Percentiles rank a stretch among this genome's conserved stretches.
These are phyloP conservation scores for Mamestra brassicae DNA, from an alignment of 2,888 invertebrate species.

Conservation along the genomic window DNA sequence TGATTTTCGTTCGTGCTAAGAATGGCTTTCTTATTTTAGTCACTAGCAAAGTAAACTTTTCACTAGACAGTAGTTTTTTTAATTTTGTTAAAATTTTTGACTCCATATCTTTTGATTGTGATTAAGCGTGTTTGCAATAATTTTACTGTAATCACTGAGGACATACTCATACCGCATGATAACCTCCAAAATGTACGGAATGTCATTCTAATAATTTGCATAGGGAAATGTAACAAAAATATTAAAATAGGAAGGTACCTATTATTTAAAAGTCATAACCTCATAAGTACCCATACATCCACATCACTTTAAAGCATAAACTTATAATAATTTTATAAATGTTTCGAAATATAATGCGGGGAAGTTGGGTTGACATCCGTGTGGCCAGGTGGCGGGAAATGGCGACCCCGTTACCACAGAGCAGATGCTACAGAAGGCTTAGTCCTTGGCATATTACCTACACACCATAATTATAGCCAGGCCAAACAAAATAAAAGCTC, in stretches of 20 bases:
- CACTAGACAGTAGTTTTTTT: too few relatives aligned
- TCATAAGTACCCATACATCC: conserved; percentile 10
- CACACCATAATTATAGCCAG: neutral
- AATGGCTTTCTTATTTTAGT: neutral
- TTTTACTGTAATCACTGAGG: too few relatives aligned
- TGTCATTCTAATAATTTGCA: neutral
- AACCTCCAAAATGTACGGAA: too few relatives aligned
- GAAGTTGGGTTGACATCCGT: conserved; percentile 77
- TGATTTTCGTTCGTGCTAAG: neutral
- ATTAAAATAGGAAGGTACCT: neutral
- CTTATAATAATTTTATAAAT: conserved; percentile 54
- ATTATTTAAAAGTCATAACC: neutral
- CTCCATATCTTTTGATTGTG: neutral
- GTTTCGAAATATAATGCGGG: conserved; percentile 64
- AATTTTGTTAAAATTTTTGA: neutral
- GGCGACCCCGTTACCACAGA: conserved; percentile 75
- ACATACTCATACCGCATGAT: too few relatives aligned
- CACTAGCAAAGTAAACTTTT: neutral
- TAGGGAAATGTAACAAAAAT: neutral
- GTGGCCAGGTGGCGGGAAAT: conserved; percentile 81
- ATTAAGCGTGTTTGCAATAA: neutral
- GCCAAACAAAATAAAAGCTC: neutral
- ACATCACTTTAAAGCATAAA: conserved; percentile 38
- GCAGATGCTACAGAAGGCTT: conserved; percentile 45
- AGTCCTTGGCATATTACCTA: conserved; percentile 16